These are phyloP conservation scores for Chaunax sp. DNA, from an alignment of 2,797 vertebrate species.

Conservation along the genomic window DNA sequence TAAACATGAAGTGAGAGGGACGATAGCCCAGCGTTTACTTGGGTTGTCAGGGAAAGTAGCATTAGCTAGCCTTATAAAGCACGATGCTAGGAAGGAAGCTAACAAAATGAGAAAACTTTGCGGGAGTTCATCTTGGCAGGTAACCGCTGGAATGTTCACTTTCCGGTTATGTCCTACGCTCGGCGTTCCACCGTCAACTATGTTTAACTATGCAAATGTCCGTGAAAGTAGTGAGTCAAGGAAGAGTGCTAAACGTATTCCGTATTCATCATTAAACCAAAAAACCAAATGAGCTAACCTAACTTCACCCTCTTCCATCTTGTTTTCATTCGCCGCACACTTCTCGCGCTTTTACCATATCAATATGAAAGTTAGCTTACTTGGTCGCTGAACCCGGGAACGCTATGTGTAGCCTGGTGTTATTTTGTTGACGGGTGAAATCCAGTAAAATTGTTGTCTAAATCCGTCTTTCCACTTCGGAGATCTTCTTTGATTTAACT, in stretches of 20 bases:
- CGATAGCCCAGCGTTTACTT: constrained; percentile 27
- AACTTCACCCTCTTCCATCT: constrained; percentile 78
- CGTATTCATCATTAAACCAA: constrained; percentile 44
- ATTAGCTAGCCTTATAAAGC: constrained; percentile 49
- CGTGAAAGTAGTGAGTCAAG: background rate
- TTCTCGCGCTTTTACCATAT: constrained; percentile 78
- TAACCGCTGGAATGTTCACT: background rate
- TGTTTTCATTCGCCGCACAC: constrained; percentile 79
- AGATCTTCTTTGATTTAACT: constrained; percentile 58
- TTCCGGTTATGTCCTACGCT: background rate
- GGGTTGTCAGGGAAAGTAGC: constrained; percentile 60
- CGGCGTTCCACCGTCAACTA: background rate
- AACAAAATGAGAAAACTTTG: constrained; percentile 73
- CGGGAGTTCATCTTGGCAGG: constrained; percentile 34
- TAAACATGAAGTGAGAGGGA: constrained; percentile 7
- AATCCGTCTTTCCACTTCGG: constrained; percentile 37
- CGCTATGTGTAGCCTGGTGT: background rate
- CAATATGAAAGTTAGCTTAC: constrained; percentile 61
- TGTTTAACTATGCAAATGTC: constrained; percentile 18
- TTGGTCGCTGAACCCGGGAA: constrained; percentile 17
- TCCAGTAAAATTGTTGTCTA: constrained; percentile 28
- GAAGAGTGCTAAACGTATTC: background rate
- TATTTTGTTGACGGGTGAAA: constrained; percentile 42
- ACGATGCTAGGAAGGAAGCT: constrained; percentile 73
- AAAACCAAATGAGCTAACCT: constrained; percentile 59